These are phyloP conservation scores for Limanda limanda DNA, from an alignment of 2,113 vertebrate species.

Conservation along the genomic window DNA sequence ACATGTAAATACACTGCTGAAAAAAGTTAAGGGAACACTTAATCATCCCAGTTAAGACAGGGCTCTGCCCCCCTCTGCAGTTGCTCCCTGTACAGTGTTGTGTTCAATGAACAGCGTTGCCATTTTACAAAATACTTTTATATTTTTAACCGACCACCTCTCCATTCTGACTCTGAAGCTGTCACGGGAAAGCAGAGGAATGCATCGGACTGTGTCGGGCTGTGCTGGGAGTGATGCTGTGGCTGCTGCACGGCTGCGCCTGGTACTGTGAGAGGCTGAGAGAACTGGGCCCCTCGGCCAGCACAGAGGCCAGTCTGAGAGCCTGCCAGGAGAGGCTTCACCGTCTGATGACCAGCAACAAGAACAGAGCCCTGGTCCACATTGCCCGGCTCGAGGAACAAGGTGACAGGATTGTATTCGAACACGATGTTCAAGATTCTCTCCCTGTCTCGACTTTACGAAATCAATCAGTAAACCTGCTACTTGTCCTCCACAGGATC, in stretches of 20 bases:
- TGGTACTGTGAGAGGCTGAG: constrained; percentile 89
- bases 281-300: constrained; percentile 74
- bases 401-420: constrained; percentile 65
- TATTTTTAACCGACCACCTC: neutral
- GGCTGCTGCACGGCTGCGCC: constrained; percentile 92
- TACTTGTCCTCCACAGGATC: constrained; percentile 80
- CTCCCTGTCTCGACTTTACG: neutral
- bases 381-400: constrained; percentile 95
- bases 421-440: neutral
- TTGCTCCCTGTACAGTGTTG: too few species aligned
- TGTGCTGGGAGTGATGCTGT: constrained; percentile 89
- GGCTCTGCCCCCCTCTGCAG: too few species aligned
- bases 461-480: neutral
- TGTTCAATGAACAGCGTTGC: too few species aligned
- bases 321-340: constrained; percentile 90
- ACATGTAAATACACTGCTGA: too few species aligned
- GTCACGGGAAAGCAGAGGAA: constrained; percentile 96
- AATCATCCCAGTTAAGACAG: too few species aligned
- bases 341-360: constrained; percentile 87
- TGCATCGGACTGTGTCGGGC: constrained; percentile 95
- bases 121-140: neutral
- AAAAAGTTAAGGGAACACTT: too few species aligned
- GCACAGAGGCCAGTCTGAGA: constrained; percentile 86
- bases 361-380: constrained; percentile 95
- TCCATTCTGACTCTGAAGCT: constrained; percentile 77